A percentile compares a stretch with the other conserved stretches of the same genome.
phyloP scores from a whole-genome alignment of 2,888 invertebrate genomes.

The Hermodice carunculata region DNA sequence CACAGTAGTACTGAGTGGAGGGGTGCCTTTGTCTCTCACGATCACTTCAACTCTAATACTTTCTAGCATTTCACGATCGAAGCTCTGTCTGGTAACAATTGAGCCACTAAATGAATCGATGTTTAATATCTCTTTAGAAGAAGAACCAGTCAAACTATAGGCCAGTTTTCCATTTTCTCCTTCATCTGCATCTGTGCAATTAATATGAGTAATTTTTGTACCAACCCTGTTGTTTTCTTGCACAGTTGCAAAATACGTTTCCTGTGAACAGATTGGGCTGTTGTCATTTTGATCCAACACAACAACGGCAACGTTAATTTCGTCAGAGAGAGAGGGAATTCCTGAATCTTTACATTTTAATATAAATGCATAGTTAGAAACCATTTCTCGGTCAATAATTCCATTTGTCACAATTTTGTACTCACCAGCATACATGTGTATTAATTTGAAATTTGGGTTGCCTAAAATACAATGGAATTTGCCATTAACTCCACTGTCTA shows the following conservation, averaged over 20 bases:
- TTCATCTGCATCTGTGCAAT: conserved; percentile 19
- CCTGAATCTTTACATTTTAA: conserved; percentile 21
- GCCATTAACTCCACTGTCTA: conserved; percentile 17
- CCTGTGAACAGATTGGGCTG: conserved; percentile 12
- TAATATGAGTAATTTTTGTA: conserved; percentile 5
- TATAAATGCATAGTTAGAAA: background rate
- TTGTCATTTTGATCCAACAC: conserved; percentile 29
- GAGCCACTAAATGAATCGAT: conserved; percentile 18
- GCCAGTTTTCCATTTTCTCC: conserved; percentile 16
- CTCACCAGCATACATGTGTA: conserved; percentile 4
- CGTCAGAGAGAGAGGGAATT: background rate
- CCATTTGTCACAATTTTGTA: conserved; percentile 14
- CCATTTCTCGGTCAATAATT: conserved; percentile 16
- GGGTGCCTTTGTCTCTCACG: too few species aligned
- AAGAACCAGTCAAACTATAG: conserved; percentile 4
- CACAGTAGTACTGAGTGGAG: too few species aligned
- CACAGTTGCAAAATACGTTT: conserved; percentile 8
- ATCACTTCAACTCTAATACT: too few species aligned
- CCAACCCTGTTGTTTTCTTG: conserved; percentile 22
- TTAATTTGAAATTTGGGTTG: conserved; percentile 8
- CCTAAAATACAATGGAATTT: conserved; percentile 1
- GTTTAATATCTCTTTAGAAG: conserved; percentile 2
- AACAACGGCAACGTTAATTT: conserved; percentile 7
- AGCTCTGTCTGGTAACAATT: conserved; percentile 8
- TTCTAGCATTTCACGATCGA: conserved; percentile 8